Evolutionary conservation across 2,797 vertebrate species (phyloP).

Genomic region (Orestias chungarensis): DNA sequence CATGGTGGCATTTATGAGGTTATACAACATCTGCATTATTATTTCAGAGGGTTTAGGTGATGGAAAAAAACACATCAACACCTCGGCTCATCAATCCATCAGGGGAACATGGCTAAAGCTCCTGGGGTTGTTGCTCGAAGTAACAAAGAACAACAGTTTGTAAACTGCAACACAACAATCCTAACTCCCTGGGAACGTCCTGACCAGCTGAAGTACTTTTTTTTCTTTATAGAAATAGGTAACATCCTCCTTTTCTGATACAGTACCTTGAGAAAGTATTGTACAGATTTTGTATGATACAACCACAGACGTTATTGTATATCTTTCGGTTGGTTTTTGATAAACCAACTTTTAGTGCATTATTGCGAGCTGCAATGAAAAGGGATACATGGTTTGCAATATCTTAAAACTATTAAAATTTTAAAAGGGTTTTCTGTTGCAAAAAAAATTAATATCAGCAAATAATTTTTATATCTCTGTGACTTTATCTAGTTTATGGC

Average conservation of each 20-base stretch:
- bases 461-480: constrained; percentile 12
- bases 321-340: neutral
- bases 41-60: constrained; percentile 8
- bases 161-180: constrained; percentile 53
- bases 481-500: constrained; percentile 83
- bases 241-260: neutral
- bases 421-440: too few species aligned
- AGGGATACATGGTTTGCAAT: neutral
- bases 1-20: constrained; percentile 15
- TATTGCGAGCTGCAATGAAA: neutral
- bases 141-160: constrained; percentile 64
- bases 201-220: constrained; percentile 17
- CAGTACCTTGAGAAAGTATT: neutral
- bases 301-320: neutral
- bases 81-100: constrained; percentile 49
- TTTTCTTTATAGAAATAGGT: constrained; percentile 1
- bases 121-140: constrained; percentile 40
- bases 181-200: constrained; percentile 44
- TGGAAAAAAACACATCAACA: constrained; percentile 48
- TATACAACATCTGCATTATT: constrained; percentile 17
- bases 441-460: neutral
- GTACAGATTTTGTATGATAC: neutral
- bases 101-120: constrained; percentile 48
- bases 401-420: neutral
- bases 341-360: neutral